These are phyloP conservation scores for Osmerus eperlanus DNA, from an alignment of 2,113 vertebrate genomes.

Conservation along the genomic window DNA sequence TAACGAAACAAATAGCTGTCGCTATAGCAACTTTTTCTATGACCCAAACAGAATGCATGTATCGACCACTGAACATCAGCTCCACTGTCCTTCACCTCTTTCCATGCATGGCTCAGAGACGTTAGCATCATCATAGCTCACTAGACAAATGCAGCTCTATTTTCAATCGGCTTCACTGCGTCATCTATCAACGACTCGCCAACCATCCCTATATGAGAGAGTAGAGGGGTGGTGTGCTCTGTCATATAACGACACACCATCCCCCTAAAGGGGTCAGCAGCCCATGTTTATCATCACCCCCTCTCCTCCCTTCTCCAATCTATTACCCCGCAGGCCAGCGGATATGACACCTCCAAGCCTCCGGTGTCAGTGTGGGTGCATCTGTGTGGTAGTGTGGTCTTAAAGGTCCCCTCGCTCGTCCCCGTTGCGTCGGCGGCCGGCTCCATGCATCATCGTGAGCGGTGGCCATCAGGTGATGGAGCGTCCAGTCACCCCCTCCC, in stretches of 20 bases:
- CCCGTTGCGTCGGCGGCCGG: conserved; percentile 28
- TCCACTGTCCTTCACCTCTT: not conserved
- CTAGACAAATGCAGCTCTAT: too few relatives aligned
- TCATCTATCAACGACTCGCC: not conserved
- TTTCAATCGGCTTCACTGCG: too few relatives aligned
- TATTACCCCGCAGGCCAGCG: not conserved
- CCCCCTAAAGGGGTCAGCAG: not conserved
- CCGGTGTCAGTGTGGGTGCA: not conserved
- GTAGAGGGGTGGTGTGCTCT: too few relatives aligned
- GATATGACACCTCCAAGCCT: conserved; percentile 1
- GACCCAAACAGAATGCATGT: conserved; percentile 2
- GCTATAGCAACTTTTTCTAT: conserved; percentile 26
- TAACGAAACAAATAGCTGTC: conserved; percentile 2
- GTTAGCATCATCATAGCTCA: not conserved
- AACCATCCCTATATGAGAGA: too few relatives aligned
- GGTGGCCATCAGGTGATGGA: conserved; percentile 65
- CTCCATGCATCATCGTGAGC: conserved; percentile 70
- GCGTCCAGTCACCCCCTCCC: conserved; percentile 60
- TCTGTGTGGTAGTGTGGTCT: conserved; percentile 26
- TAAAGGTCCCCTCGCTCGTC: conserved; percentile 43
- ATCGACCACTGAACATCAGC: not conserved
- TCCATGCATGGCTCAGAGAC: not conserved
- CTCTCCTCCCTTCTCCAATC: not conserved
- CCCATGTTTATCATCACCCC: not conserved
- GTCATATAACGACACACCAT: too few relatives aligned